phyloP scores from a whole-genome alignment of 2,888 invertebrate genomes.

The Coenonympha arcania region DNA sequence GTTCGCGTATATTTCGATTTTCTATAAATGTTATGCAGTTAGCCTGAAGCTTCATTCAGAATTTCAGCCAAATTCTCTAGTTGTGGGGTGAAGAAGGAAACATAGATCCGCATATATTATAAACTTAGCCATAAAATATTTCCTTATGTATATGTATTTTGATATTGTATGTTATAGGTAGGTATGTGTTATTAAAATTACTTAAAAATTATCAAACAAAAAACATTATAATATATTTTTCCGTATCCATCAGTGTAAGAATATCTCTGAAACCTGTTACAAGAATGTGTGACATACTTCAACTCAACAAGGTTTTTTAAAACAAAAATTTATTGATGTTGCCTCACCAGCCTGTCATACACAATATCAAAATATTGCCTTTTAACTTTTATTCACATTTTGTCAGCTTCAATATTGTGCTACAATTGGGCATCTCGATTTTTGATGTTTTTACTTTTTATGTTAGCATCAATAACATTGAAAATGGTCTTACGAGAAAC shows the following conservation, averaged over 20 bases:
- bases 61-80: too few species aligned
- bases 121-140: too few species aligned
- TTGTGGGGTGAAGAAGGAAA: too few species aligned
- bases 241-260: conserved; percentile 38
- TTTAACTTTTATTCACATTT: conserved; percentile 27
- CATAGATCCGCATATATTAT: too few species aligned
- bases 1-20: too few species aligned
- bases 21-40: too few species aligned
- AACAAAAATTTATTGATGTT: conserved; percentile 47
- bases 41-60: too few species aligned
- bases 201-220: conserved; percentile 28
- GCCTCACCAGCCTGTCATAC: conserved; percentile 37
- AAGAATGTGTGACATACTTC: conserved; percentile 52
- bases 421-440: conserved; percentile 10
- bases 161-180: too few species aligned
- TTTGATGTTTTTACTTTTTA: background rate
- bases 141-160: too few species aligned
- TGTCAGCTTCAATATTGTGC: conserved; percentile 14
- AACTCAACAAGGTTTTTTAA: conserved; percentile 48
- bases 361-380: conserved; percentile 31
- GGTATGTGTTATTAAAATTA: too few species aligned
- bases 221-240: too few species aligned
- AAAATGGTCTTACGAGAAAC: background rate
- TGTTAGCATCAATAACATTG: background rate
- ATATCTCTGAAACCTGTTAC: conserved; percentile 52